Conservation (phyloP, 1,140 invertebrate species). For the Asobara japonica region DNA sequence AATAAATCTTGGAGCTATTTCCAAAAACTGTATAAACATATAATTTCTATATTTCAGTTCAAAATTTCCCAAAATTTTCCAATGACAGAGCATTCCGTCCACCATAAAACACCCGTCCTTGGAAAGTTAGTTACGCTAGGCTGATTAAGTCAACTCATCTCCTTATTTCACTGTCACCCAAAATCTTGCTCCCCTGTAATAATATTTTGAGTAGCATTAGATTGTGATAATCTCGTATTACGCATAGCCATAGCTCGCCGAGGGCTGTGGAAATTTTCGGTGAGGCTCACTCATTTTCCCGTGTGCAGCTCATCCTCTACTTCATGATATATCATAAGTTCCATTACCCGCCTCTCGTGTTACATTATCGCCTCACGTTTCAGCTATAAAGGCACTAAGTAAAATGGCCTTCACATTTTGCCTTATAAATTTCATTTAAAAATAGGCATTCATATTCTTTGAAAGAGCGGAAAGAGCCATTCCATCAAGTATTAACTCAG, state of each 20-base stretch:
- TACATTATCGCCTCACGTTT: slow-evolving; percentile 53
- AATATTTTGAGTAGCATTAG: background rate
- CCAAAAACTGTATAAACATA: too few relatives aligned
- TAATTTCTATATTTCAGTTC: too few relatives aligned
- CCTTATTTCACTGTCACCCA: background rate
- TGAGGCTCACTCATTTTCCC: background rate
- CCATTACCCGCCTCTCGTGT: slow-evolving; percentile 47
- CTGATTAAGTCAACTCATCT: background rate
- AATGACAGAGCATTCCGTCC: too few relatives aligned
- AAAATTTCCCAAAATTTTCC: too few relatives aligned
- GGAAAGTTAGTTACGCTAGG: too few relatives aligned
- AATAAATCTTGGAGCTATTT: too few relatives aligned
- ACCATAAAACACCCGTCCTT: too few relatives aligned
- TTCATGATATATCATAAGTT: slow-evolving; percentile 54
- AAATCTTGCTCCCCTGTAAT: background rate
- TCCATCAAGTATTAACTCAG: too few relatives aligned
- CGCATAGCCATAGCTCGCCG: background rate
- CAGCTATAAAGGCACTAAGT: slow-evolving; percentile 49
- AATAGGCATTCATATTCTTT: background rate
- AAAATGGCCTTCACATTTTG: slow-evolving; percentile 43
- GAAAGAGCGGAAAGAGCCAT: background rate
- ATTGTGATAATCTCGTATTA: background rate
- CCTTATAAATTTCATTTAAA: slow-evolving; percentile 25
- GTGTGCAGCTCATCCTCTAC: background rate
- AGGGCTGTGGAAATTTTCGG: slow-evolving; percentile 26